These are phyloP conservation scores for Microtus oregoni DNA, from an alignment of 2,113 vertebrate genomes.

Conservation along the genomic window DNA sequence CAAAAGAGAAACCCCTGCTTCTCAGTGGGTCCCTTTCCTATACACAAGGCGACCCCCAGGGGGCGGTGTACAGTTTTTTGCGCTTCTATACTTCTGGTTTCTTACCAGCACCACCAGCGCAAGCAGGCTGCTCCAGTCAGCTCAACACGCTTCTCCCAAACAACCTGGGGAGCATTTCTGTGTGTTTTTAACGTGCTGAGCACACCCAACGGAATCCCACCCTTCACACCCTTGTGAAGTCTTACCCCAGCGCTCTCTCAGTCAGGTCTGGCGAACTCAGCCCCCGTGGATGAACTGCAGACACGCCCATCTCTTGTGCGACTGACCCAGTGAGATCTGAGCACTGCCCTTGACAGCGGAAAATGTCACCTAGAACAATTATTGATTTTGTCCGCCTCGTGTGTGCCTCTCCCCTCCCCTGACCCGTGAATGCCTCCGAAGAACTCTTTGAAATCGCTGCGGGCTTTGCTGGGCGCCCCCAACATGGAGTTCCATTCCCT, in stretches of 20 bases:
- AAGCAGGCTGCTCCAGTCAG: neutral
- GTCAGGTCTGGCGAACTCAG: neutral
- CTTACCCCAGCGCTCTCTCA: neutral
- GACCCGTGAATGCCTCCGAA: neutral
- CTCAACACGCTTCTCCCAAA: neutral
- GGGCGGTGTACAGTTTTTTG: neutral
- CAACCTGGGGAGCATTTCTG: neutral
- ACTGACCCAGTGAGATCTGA: neutral
- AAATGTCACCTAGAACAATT: neutral
- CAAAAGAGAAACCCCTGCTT: neutral
- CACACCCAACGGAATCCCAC: neutral
- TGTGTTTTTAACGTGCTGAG: too few species aligned
- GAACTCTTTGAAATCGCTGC: neutral
- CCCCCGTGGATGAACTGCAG: neutral
- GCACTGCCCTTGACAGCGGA: conserved; percentile 14
- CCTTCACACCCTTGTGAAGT: neutral
- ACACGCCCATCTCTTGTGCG: neutral
- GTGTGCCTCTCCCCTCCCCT: neutral
- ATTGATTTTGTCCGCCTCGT: neutral
- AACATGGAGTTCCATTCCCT: neutral
- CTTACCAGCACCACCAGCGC: too few species aligned
- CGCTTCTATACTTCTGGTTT: neutral
- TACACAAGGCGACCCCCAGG: neutral
- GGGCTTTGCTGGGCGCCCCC: neutral
- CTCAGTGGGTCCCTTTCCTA: fast-evolving